Evolutionary conservation across 2,797 vertebrate species (phyloP).

Genomic region (Cyclopterus lumpus): DNA sequence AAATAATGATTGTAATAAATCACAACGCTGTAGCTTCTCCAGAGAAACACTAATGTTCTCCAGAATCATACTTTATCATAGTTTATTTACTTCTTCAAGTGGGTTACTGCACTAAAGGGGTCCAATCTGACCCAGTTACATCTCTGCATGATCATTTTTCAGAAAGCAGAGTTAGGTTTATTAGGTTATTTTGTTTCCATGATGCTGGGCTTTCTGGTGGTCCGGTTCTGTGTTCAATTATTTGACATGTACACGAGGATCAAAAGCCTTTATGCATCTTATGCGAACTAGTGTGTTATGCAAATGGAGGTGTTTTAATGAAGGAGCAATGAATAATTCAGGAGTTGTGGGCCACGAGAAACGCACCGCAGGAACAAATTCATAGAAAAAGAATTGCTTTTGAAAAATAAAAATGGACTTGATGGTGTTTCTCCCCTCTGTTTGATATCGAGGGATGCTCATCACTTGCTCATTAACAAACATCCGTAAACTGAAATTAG

Average conservation of each 20-base stretch:
- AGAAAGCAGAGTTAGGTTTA: conserved; percentile 27
- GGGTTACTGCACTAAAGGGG: conserved; percentile 62
- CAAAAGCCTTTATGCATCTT: conserved; percentile 74
- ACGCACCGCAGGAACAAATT: conserved; percentile 66
- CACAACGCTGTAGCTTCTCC: conserved; percentile 22
- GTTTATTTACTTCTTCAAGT: conserved; percentile 62
- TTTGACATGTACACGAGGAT: conserved; percentile 75
- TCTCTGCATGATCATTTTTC: conserved; percentile 42
- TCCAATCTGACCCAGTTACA: conserved; percentile 69
- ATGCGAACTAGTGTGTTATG: conserved; percentile 70
- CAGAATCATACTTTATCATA: conserved; percentile 45
- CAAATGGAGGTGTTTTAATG: conserved; percentile 81
- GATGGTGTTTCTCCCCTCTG: conserved; percentile 48
- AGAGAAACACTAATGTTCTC: conserved; percentile 36
- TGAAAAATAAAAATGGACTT: conserved; percentile 57
- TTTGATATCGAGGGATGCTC: conserved; percentile 60
- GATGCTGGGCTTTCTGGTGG: conserved; percentile 22
- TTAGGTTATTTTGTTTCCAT: conserved; percentile 40
- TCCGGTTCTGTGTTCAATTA: conserved; percentile 66
- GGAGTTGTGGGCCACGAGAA: conserved; percentile 61
- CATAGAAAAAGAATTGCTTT: conserved; percentile 62
- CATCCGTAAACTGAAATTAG: conserved; percentile 51
- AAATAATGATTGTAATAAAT: conserved; percentile 51
- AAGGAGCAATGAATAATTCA: conserved; percentile 82
- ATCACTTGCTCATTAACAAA: conserved; percentile 66